Conservation (phyloP, 2,888 invertebrate species). For the Thecocarcelia acutangulata region DNA sequence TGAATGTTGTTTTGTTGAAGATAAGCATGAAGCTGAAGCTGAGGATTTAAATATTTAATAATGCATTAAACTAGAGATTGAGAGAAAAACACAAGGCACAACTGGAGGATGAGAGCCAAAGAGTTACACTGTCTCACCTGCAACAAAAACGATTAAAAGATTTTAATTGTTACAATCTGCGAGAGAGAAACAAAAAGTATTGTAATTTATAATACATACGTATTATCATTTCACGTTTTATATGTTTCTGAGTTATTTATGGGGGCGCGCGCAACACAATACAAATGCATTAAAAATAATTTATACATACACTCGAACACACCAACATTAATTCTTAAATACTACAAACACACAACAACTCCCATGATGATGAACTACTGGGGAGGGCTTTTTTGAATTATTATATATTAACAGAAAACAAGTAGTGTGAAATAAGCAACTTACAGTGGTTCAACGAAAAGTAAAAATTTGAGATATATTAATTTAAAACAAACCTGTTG, state of each 20-base stretch:
- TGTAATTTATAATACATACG: conserved; percentile 79
- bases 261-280: conserved; percentile 68
- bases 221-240: conserved; percentile 60
- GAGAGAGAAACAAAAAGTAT: conserved; percentile 54
- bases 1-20: neutral
- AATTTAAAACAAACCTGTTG: neutral
- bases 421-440: conserved; percentile 56
- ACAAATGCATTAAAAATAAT: conserved; percentile 54
- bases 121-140: neutral
- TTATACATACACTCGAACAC: conserved; percentile 39
- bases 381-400: conserved; percentile 55
- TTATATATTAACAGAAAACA: conserved; percentile 37
- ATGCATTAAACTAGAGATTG: conserved; percentile 28
- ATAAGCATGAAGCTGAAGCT: conserved; percentile 29
- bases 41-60: conserved; percentile 47
- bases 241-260: conserved; percentile 72
- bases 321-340: conserved; percentile 15
- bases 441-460: conserved; percentile 7
- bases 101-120: conserved; percentile 22
- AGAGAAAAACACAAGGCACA: conserved; percentile 20
- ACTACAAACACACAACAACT: conserved; percentile 22
- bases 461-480: neutral
- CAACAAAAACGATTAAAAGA: conserved; percentile 43
- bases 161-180: conserved; percentile 45
- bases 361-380: conserved; percentile 52